A percentile compares a stretch with the other conserved stretches of the same genome.
Evolutionary conservation across 2,797 vertebrate genomes (phyloP).

Genomic region (Pipistrellus kuhlii): DNA sequence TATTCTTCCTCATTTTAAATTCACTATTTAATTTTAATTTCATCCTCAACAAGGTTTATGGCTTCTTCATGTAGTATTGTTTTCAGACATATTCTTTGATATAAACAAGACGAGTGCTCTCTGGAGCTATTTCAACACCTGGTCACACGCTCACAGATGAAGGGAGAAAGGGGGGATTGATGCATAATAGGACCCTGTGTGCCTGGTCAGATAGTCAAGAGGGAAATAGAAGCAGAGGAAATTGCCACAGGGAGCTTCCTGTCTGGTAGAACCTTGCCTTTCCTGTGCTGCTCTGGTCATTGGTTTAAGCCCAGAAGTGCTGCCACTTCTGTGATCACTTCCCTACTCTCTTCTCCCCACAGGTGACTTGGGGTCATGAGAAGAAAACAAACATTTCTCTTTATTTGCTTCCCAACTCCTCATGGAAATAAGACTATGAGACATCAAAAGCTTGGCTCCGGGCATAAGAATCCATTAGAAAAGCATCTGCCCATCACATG

Average conservation of each 20-base stretch:
- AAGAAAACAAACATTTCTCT: background rate
- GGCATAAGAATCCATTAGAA: background rate
- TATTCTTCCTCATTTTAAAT: background rate
- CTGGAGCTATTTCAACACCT: background rate
- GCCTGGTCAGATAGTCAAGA: background rate
- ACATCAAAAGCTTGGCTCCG: background rate
- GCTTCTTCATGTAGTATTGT: background rate
- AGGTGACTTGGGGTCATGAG: background rate
- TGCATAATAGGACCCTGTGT: too few species aligned
- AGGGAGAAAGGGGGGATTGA: background rate
- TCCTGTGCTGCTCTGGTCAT: background rate
- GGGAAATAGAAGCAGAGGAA: background rate
- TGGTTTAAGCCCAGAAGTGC: background rate
- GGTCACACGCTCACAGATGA: background rate
- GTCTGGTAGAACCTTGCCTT: background rate
- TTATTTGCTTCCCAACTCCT: background rate
- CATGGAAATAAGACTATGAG: background rate
- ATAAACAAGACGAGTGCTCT: background rate
- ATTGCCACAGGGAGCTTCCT: accelerated
- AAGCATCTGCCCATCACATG: background rate
- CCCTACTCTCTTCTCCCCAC: background rate
- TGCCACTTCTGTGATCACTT: background rate
- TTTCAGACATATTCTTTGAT: background rate
- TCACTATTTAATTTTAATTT: background rate
- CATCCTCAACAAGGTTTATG: background rate